Evolutionary conservation across 2,113 vertebrate genomes (phyloP), one percentile per base, ranked within the genome.

Genomic region (Chaenocephalus aceratus): DNA sequence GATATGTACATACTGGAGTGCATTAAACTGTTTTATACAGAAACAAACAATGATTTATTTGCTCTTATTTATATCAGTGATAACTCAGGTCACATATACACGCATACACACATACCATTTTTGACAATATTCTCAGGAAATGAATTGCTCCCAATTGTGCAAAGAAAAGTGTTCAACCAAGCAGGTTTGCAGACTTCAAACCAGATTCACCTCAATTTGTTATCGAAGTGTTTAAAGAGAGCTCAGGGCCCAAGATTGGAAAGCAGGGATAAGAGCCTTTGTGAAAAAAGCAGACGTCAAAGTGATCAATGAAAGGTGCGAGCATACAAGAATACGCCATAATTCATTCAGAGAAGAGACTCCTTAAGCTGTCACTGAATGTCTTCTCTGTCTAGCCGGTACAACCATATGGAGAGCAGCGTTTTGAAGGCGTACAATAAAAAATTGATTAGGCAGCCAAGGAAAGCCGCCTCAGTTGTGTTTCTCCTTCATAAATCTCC

Each of bases 11-110:
- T 94, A 93, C 66, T 88, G 75, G 62, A 90, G 75, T 86, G 81
- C 85, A 95, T 94, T 95, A 95, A 95, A 95, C 80, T 52, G 30
- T 93, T 95, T 95, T 93, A 86, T 93, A 91, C 75, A 78, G 48
- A 91, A 88, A 85, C 36, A 58, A 77, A 44, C 23, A n/a, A 4
- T 56, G 26, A 11, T 79, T 60, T 70, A 10, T 61, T 84, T 77
- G 18, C 21, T 2, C n/a, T 60, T 34, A 23, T 51, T 58, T 67
- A 46, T 64, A 49, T 61, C 14, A 13, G 21, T 9, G 26, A 30
- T 30, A 4, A 30, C 30, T 30, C 30, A 30, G 30, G 30, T 30
- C 56, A 16, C 58, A 60, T n/a, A 71, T 21, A 26, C 59, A 13
- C 1, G 6, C 48, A 67, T 14, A 13, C 21, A 56, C 18, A 13